phyloP scores from a whole-genome alignment of 2,888 invertebrate genomes.

The Nebria salina region DNA sequence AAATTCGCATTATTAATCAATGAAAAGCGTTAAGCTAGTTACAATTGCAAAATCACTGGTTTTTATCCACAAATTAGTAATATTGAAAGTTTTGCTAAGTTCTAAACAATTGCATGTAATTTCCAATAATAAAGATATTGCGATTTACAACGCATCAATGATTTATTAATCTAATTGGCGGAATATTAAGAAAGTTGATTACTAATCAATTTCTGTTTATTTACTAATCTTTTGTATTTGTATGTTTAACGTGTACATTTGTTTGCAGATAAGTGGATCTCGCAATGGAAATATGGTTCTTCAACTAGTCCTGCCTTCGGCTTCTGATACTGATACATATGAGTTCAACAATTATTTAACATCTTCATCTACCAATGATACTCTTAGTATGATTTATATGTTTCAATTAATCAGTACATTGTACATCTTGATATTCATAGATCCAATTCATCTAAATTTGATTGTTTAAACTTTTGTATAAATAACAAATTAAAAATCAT shows the following conservation, averaged over 20 bases:
- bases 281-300: conserved; percentile 60
- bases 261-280: conserved; percentile 11
- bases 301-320: conserved; percentile 58
- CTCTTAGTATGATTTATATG: conserved; percentile 50
- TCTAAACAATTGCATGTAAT: no score
- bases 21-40: no score
- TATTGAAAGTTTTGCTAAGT: no score
- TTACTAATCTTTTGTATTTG: neutral
- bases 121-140: no score
- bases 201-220: neutral
- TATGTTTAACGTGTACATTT: neutral
- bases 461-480: no score
- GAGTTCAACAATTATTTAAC: conserved; percentile 49
- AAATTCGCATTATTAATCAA: no score
- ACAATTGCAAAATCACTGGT: no score
- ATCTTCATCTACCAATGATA: conserved; percentile 50
- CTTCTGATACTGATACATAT: conserved; percentile 45
- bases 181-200: neutral
- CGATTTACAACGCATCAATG: no score
- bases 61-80: no score
- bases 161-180: neutral
- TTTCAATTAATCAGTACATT: neutral
- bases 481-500: no score
- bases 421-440: neutral
- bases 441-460: no score